phyloP scores from a whole-genome alignment of 2,797 vertebrate genomes.

The Scolopax rusticola region DNA sequence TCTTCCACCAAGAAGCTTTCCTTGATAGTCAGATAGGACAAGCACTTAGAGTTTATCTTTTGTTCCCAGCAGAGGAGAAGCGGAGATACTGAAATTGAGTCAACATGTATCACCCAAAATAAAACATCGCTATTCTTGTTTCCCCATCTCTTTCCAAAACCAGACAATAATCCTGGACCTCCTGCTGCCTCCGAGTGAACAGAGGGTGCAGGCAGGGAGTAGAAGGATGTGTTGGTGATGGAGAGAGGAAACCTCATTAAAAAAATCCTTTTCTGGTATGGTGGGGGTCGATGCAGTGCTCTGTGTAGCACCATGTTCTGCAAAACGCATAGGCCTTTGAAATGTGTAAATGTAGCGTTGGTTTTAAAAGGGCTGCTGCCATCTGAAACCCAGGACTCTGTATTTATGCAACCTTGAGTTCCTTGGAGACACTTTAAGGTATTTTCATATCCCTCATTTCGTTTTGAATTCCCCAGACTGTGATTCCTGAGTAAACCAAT shows the following conservation, averaged over 20 bases:
- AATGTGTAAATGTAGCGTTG: not conserved
- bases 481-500: conserved; percentile 11
- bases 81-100: not conserved
- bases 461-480: conserved; percentile 15
- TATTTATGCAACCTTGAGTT: not conserved
- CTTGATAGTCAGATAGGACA: not conserved
- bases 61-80: not conserved
- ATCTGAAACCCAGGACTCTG: not conserved
- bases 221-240: not conserved
- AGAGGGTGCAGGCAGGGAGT: not conserved
- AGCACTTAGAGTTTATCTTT: not conserved
- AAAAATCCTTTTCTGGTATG: not conserved
- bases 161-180: not conserved
- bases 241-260: not conserved
- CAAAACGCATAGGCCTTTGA: not conserved
- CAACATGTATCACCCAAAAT: not conserved
- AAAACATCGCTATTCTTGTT: not conserved
- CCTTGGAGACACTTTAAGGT: conserved; percentile 8
- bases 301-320: not conserved
- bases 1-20: not conserved
- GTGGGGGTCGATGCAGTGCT: not conserved
- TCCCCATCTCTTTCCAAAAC: not conserved
- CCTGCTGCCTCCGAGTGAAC: not conserved
- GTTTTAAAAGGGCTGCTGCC: not conserved
- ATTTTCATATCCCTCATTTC: conserved; percentile 21